Conservation (phyloP, 1,140 invertebrate species). For the Procambarus clarkii region DNA sequence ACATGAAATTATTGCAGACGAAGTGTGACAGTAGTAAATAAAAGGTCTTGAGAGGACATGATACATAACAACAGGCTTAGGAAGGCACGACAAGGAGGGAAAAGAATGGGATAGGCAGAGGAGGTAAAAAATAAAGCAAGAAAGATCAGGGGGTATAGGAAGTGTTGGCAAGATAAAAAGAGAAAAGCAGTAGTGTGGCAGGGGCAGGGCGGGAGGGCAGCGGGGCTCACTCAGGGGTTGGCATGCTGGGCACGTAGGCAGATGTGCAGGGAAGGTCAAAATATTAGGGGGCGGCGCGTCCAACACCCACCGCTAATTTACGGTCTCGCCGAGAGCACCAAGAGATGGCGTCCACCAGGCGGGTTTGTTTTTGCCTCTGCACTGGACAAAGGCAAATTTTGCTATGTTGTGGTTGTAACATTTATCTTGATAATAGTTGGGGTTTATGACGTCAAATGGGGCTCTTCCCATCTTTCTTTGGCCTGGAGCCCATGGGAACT, state of each 20-base stretch:
- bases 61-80: no score
- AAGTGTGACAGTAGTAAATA: no score
- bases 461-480: background rate
- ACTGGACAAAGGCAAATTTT: conserved; percentile 12
- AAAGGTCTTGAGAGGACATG: no score
- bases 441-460: background rate
- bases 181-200: background rate
- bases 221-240: background rate
- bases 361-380: background rate
- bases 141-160: no score
- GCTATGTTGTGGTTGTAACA: conserved; percentile 9
- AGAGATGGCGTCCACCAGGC: background rate
- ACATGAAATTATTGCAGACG: no score
- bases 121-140: no score
- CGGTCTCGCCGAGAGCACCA: background rate
- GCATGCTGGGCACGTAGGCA: background rate
- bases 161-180: no score
- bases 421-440: background rate
- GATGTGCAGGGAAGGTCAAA: background rate
- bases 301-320: conserved; percentile 10
- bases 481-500: background rate
- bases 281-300: conserved; percentile 5
- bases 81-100: no score
- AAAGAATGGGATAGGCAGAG: no score
- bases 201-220: background rate